phyloP scores from a whole-genome alignment of 2,797 vertebrate species.

The Clarias platycephalus region DNA sequence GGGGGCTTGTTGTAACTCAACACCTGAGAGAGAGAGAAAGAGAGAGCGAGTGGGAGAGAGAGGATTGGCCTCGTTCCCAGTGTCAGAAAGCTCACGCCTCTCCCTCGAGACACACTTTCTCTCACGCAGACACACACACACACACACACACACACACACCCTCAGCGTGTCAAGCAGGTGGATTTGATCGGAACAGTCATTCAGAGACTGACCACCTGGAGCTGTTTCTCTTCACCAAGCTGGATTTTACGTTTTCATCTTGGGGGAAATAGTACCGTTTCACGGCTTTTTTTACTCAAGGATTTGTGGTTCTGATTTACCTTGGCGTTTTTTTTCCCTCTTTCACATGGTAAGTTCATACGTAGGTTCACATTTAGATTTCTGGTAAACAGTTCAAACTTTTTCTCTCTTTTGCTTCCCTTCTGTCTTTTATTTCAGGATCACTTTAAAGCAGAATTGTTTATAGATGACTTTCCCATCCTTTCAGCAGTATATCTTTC shows the following conservation, averaged over 20 bases:
- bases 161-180: constrained; percentile 44
- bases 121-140: constrained; percentile 21
- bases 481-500: constrained; percentile 1
- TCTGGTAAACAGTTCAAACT: not conserved
- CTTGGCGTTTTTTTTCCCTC: constrained; percentile 23
- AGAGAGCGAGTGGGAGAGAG: constrained; percentile 5
- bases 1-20: constrained; percentile 66
- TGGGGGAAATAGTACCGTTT: constrained; percentile 28
- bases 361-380: constrained; percentile 7
- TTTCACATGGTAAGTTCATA: constrained; percentile 62
- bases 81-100: constrained; percentile 48
- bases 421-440: not conserved
- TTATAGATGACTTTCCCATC: not conserved
- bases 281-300: not conserved
- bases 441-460: not conserved
- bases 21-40: constrained; percentile 62
- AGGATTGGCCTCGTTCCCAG: constrained; percentile 54
- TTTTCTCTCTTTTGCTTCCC: not conserved
- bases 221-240: not conserved
- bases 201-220: constrained; percentile 39
- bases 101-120: constrained; percentile 60
- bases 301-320: constrained; percentile 28
- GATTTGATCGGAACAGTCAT: constrained; percentile 32
- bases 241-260: constrained; percentile 28
- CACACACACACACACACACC: constrained; percentile 22